phyloP scores from a whole-genome alignment of 1,140 invertebrate species.

The Penaeus chinensis region DNA sequence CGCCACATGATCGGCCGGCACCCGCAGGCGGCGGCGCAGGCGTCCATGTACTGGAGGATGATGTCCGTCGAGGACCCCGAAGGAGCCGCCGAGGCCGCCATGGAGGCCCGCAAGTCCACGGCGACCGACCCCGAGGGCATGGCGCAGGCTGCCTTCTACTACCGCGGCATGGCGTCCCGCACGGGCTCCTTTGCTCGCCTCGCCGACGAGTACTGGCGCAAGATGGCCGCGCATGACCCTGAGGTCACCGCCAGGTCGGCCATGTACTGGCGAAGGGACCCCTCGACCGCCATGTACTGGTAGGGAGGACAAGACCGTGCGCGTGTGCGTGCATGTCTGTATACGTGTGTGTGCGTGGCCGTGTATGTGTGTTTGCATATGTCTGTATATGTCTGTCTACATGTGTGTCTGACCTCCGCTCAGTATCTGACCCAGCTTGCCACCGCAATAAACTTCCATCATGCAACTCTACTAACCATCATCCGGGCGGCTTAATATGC shows the following conservation, averaged over 20 bases:
- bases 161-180: constrained; percentile 21
- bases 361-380: neutral
- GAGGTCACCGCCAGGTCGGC: constrained; percentile 62
- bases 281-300: constrained; percentile 61
- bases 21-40: constrained; percentile 48
- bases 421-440: no score
- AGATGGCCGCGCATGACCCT: constrained; percentile 60
- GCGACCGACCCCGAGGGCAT: constrained; percentile 57
- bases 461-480: no score
- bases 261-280: constrained; percentile 57
- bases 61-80: constrained; percentile 45
- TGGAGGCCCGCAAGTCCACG: constrained; percentile 53
- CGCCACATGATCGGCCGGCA: constrained; percentile 53
- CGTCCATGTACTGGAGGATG: constrained; percentile 62
- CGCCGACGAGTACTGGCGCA: constrained; percentile 53
- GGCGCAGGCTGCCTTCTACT: constrained; percentile 34
- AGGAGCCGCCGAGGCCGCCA: constrained; percentile 51
- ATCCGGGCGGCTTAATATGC: no score
- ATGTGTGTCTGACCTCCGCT: neutral
- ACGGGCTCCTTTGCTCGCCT: neutral
- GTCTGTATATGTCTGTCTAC: neutral
- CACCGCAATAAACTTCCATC: no score
- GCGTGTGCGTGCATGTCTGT: neutral
- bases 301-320: neutral
- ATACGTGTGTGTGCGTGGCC: neutral